A percentile compares a stretch with the other conserved stretches of the same genome.
These are phyloP conservation scores for Sinhomidia bicolor DNA, from an alignment of 2,888 invertebrate species.

Conservation along the genomic window DNA sequence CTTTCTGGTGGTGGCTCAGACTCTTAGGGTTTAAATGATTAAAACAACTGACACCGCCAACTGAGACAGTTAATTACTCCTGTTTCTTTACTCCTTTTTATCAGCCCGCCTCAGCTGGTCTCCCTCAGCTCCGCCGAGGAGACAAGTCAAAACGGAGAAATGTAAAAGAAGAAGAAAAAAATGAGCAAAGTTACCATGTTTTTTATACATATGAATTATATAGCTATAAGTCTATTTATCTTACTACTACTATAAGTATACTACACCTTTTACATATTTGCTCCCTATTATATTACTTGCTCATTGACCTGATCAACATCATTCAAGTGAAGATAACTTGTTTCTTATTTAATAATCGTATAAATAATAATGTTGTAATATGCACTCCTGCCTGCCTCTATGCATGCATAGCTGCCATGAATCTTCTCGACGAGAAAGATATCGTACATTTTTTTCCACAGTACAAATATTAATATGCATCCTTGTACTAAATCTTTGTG, in stretches of 20 bases:
- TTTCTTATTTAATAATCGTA: slow-evolving; percentile 65
- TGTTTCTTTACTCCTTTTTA: slow-evolving; percentile 69
- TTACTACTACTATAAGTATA: too few relatives aligned
- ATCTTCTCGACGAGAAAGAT: slow-evolving; percentile 48
- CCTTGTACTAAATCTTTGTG: slow-evolving; percentile 48
- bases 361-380: slow-evolving; percentile 67
- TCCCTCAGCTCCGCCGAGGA: slow-evolving; percentile 42
- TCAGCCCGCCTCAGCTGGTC: slow-evolving; percentile 63
- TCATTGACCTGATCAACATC: slow-evolving; percentile 69
- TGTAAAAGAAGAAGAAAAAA: neutral
- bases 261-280: slow-evolving; percentile 23
- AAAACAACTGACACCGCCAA: slow-evolving; percentile 76
- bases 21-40: slow-evolving; percentile 64
- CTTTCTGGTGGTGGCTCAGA: slow-evolving; percentile 59
- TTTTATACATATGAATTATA: neutral
- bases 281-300: slow-evolving; percentile 66
- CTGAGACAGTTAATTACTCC: slow-evolving; percentile 77
- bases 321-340: slow-evolving; percentile 67
- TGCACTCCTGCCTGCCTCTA: slow-evolving; percentile 39
- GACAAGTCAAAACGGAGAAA: slow-evolving; percentile 57
- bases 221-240: neutral
- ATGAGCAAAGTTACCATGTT: slow-evolving; percentile 1
- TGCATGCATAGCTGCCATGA: slow-evolving; percentile 33
- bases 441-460: slow-evolving; percentile 46
- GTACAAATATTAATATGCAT: slow-evolving; percentile 43